Evolutionary conservation across 37 sponge, comb jelly and placozoan species (phyloP).

Genomic region (Agelas oroides): DNA sequence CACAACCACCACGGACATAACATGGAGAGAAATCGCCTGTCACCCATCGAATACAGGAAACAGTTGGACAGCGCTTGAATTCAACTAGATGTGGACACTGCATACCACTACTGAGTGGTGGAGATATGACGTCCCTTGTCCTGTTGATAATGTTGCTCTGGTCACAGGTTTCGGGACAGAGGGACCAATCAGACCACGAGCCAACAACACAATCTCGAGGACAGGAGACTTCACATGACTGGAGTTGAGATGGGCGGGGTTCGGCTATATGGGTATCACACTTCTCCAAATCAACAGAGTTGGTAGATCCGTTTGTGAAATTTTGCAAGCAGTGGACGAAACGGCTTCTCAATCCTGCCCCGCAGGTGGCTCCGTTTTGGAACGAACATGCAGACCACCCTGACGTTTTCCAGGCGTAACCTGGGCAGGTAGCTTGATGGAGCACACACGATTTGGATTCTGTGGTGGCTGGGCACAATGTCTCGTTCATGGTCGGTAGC

Average conservation of each 20-base stretch:
- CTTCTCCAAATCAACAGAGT: background rate
- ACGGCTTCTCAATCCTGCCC: constrained; percentile 15
- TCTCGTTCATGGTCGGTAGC: constrained; percentile 6
- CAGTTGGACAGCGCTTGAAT: constrained; percentile 5
- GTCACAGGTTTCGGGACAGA: constrained; percentile 23
- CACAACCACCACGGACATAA: background rate
- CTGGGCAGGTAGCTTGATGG: constrained; percentile 7
- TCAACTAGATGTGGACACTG: constrained; percentile 34
- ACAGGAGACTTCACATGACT: constrained; percentile 5
- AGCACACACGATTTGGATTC: background rate
- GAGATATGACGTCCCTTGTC: constrained; percentile 14
- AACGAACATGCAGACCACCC: constrained; percentile 31
- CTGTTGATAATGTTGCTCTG: constrained; percentile 29
- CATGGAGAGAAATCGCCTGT: background rate
- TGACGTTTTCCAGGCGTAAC: constrained; percentile 31
- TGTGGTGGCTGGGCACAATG: background rate
- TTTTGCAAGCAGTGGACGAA: constrained; percentile 44
- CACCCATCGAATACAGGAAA: constrained; percentile 21
- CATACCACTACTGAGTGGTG: background rate
- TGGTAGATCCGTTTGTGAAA: background rate
- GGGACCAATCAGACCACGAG: constrained; percentile 30
- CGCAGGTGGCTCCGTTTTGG: constrained; percentile 25
- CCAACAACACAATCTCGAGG: constrained; percentile 32
- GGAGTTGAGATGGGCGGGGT: background rate
- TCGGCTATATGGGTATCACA: background rate